Conservation (phyloP, 2,797 vertebrate genomes). For the Philypnodon macrostomus region DNA sequence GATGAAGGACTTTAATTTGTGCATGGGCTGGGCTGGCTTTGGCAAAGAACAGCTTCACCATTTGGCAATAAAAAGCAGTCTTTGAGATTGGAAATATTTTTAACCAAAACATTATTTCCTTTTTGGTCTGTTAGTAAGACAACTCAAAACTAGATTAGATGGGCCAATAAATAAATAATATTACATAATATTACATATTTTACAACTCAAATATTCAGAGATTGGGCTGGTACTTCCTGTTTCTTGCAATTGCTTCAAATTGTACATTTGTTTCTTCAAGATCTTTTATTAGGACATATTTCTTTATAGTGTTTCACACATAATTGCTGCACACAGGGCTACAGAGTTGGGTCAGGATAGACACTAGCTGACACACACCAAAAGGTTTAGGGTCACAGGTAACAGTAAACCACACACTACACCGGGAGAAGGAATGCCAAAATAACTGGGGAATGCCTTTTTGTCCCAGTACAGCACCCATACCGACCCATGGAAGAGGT, state of each 20-base stretch:
- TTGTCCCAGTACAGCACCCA: constrained; percentile 52
- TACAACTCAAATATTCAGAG: no score
- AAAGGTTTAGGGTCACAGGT: constrained; percentile 50
- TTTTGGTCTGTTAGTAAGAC: no score
- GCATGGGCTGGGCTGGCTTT: constrained; percentile 5
- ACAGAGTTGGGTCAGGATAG: constrained; percentile 11
- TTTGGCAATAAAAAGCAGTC: no score
- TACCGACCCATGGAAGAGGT: constrained; percentile 66
- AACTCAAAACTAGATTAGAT: not conserved
- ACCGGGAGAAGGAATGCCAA: constrained; percentile 37
- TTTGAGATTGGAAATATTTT: not conserved
- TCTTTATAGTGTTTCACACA: constrained; percentile 16
- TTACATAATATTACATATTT: no score
- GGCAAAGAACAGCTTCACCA: not conserved
- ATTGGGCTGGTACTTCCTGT: no score
- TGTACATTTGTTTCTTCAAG: no score
- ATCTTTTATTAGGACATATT: constrained; percentile 1
- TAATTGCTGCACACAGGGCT: no score
- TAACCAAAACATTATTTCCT: not conserved
- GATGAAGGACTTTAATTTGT: constrained; percentile 48
- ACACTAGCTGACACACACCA: constrained; percentile 42
- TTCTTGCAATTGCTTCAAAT: no score
- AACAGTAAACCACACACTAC: constrained; percentile 61
- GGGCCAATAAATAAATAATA: no score
- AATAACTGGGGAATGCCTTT: constrained; percentile 41